Conservation (phyloP, 2,113 vertebrate genomes). For the Rhea americana region DNA sequence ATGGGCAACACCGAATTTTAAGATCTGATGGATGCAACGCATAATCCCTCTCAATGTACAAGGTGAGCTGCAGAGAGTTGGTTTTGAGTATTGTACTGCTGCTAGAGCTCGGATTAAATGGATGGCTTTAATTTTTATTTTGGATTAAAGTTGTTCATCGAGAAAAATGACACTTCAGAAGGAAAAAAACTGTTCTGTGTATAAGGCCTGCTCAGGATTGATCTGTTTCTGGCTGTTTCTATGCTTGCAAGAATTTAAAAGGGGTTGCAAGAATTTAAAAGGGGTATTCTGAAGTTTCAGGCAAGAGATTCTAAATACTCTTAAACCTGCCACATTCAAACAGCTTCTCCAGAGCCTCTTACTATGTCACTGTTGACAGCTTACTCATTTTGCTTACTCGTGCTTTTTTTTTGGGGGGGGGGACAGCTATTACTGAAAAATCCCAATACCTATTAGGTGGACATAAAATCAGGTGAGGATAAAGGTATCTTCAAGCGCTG, state of each 20-base stretch:
- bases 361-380: accelerated
- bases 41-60: accelerated
- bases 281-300: background rate
- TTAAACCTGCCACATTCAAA: accelerated
- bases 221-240: accelerated
- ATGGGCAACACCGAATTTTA: accelerated
- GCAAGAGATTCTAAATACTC: accelerated
- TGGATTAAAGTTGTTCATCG: background rate
- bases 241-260: accelerated
- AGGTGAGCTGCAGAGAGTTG: background rate
- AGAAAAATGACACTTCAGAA: background rate
- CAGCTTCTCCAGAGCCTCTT: accelerated
- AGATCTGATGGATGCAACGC: background rate
- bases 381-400: too few species aligned
- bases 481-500: accelerated
- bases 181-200: background rate
- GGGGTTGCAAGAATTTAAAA: accelerated
- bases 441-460: accelerated
- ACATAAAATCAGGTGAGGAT: background rate
- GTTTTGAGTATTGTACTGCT: background rate
- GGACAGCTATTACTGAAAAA: too few species aligned
- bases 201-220: accelerated
- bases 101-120: background rate
- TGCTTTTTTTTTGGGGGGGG: background rate
- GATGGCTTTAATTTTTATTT: background rate